Conservation (phyloP, 2,113 vertebrate genomes). For the Grammomys dolichurus region DNA sequence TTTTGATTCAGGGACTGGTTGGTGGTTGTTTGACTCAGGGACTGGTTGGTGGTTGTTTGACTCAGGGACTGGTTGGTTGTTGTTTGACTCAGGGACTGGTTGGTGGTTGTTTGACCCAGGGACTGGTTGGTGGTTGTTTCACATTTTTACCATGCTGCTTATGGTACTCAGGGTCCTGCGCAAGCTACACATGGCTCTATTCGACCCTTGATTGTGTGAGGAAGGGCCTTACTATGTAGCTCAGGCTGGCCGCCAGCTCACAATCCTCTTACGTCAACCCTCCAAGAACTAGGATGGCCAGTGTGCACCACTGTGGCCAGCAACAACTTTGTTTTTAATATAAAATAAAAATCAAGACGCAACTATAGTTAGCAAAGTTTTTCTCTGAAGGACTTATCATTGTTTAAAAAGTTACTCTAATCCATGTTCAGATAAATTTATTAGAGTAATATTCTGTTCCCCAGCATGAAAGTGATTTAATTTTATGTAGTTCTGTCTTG, state of each 20-base stretch:
- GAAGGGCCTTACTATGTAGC: background rate
- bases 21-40: background rate
- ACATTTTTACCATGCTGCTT: background rate
- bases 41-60: background rate
- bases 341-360: slow-evolving; percentile 3
- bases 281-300: background rate
- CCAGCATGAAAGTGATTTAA: background rate
- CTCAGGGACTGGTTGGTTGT: background rate
- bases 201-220: background rate
- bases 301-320: background rate
- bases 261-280: background rate
- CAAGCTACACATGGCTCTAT: background rate
- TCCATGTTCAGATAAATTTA: background rate
- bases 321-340: background rate
- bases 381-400: background rate
- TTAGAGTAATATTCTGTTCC: background rate
- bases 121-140: background rate
- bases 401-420: background rate
- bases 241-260: background rate
- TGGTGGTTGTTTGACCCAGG: no score
- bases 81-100: background rate
- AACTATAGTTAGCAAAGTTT: slow-evolving; percentile 16
- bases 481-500: background rate
- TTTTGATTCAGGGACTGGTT: background rate
- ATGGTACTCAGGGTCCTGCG: background rate